Conservation (phyloP, 2,797 vertebrate genomes). For the Heterohyrax brucei region DNA sequence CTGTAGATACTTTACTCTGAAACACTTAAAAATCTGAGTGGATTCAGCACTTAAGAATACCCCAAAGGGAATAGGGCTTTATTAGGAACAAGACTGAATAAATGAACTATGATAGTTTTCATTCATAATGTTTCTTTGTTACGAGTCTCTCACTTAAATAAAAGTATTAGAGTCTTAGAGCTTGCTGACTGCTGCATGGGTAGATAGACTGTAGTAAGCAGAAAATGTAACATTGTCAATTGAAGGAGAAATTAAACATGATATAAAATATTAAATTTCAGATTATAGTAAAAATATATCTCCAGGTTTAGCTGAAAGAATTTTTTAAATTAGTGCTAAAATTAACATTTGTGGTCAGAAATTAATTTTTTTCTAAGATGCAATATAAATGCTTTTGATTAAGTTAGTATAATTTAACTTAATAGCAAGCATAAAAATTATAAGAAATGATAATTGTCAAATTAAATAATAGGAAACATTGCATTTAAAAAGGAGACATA, state of each 20-base stretch:
- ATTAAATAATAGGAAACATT: neutral
- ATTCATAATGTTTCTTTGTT: conserved; percentile 21
- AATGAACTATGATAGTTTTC: neutral
- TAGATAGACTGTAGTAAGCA: neutral
- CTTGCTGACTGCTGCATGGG: neutral
- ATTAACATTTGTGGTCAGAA: neutral
- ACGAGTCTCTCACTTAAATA: neutral
- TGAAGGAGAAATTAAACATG: neutral
- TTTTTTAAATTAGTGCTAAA: neutral
- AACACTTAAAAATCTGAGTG: neutral
- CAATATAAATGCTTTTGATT: neutral
- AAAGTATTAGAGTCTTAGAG: neutral
- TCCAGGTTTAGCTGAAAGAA: neutral
- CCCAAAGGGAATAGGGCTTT: neutral
- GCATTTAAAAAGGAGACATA: neutral
- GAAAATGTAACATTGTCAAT: neutral
- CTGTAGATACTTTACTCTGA: neutral
- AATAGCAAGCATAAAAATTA: neutral
- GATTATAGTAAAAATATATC: neutral
- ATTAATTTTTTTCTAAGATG: neutral
- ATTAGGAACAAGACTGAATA: neutral
- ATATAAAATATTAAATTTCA: conserved; percentile 46
- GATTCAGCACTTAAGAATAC: neutral
- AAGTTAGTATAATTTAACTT: neutral
- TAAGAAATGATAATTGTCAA: neutral